Evolutionary conservation across 2,888 invertebrate genomes (phyloP).

Genomic region (Dorcus parallelipipedus): DNA sequence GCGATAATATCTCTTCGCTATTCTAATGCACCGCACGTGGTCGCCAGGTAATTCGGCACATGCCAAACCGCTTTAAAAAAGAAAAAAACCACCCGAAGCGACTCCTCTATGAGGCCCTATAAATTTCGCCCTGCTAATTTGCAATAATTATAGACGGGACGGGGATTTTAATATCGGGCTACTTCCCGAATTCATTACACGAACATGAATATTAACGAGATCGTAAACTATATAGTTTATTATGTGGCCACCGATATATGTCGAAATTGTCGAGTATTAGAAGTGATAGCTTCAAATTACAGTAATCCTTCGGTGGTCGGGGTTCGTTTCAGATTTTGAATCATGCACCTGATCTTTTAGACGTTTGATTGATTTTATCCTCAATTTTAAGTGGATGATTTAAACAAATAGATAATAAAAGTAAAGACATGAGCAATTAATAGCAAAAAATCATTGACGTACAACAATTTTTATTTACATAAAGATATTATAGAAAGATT

Average conservation of each 20-base stretch:
- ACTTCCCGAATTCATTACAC: constrained; percentile 19
- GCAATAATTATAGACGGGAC: constrained; percentile 8
- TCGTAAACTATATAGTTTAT: not conserved
- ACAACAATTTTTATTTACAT: too few species aligned
- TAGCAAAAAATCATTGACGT: too few species aligned
- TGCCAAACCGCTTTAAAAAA: not conserved
- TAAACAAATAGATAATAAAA: too few species aligned
- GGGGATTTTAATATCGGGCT: constrained; percentile 7
- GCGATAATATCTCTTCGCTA: not conserved
- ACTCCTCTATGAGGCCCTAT: constrained; percentile 1
- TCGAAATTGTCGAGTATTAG: not conserved
- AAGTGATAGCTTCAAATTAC: not conserved
- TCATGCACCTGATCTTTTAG: not conserved
- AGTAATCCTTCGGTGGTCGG: not conserved
- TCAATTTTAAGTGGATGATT: too few species aligned
- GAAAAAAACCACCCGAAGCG: not conserved
- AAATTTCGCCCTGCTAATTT: constrained; percentile 11
- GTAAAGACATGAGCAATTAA: too few species aligned
- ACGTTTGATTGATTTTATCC: not conserved
- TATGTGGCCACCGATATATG: not conserved
- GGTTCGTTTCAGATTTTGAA: not conserved
- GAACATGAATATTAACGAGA: not conserved
- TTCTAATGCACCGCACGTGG: constrained; percentile 1
- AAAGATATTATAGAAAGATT: too few species aligned
- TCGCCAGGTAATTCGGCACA: not conserved